Percentiles rank a stretch among this genome's conserved stretches.
Evolutionary conservation across 2,113 vertebrate species (phyloP).

Genomic region (Grammomys dolichurus): DNA sequence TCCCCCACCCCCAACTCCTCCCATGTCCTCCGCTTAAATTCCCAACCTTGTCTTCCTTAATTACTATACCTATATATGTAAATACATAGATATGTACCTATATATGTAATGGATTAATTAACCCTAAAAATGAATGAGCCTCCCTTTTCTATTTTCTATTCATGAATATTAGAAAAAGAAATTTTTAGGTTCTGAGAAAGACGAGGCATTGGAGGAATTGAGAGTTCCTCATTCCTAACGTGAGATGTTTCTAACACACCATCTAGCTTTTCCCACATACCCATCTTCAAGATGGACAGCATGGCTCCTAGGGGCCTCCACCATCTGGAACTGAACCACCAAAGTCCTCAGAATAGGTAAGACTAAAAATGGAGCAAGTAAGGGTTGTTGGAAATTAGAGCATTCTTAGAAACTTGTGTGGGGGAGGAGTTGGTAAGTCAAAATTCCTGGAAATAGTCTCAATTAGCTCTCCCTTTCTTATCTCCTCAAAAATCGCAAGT

Average conservation of each 20-base stretch:
- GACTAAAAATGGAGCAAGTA: background rate
- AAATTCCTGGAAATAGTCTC: background rate
- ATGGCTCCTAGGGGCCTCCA: background rate
- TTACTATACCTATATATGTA: background rate
- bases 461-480: background rate
- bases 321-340: background rate
- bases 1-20: too few species aligned
- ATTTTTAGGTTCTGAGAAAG: background rate
- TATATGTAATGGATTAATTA: background rate
- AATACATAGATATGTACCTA: background rate
- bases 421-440: background rate
- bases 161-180: background rate
- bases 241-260: background rate
- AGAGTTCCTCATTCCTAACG: background rate
- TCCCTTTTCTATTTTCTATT: background rate
- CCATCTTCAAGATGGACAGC: background rate
- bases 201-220: background rate
- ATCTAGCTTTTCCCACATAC: background rate
- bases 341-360: background rate
- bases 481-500: constrained; percentile 1
- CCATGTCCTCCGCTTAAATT: background rate
- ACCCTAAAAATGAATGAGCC: too few species aligned
- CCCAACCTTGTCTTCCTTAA: background rate
- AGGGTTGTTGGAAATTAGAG: background rate
- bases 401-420: background rate